phyloP scores from a whole-genome alignment of 2,797 vertebrate genomes.

The Florisuga fusca region DNA sequence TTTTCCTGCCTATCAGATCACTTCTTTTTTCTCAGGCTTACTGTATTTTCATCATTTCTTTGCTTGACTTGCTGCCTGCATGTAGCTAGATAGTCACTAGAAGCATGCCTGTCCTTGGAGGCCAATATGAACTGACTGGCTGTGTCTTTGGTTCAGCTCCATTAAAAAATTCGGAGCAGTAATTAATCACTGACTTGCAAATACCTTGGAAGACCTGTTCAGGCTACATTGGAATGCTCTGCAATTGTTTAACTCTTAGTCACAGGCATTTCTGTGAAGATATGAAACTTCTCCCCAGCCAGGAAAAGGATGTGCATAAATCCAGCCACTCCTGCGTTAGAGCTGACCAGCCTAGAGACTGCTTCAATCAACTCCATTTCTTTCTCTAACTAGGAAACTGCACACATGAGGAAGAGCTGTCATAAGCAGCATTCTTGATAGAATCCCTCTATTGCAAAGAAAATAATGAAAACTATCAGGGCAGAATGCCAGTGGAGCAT shows the following conservation, averaged over 20 bases:
- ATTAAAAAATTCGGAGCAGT: slow-evolving; percentile 56
- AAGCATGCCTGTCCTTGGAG: slow-evolving; percentile 43
- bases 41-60: slow-evolving; percentile 26
- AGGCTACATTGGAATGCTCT: slow-evolving; percentile 1
- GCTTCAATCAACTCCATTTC: slow-evolving; percentile 63
- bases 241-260: slow-evolving; percentile 36
- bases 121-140: slow-evolving; percentile 37
- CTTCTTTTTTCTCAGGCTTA: not conserved
- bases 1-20: not conserved
- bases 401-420: slow-evolving; percentile 54
- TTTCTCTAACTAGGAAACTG: slow-evolving; percentile 53
- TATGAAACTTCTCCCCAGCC: slow-evolving; percentile 6
- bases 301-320: not conserved
- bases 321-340: not conserved
- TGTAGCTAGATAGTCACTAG: slow-evolving; percentile 10
- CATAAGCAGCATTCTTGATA: slow-evolving; percentile 33
- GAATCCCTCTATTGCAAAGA: slow-evolving; percentile 17
- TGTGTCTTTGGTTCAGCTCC: slow-evolving; percentile 57
- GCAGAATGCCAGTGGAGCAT: not conserved
- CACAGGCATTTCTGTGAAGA: not conserved
- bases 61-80: slow-evolving; percentile 33
- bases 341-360: not conserved
- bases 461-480: slow-evolving; percentile 19
- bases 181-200: slow-evolving; percentile 69
- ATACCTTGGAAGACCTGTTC: slow-evolving; percentile 26